These are phyloP conservation scores for Leptodactylus fallax DNA, from an alignment of 2,797 vertebrate genomes.

Conservation along the genomic window DNA sequence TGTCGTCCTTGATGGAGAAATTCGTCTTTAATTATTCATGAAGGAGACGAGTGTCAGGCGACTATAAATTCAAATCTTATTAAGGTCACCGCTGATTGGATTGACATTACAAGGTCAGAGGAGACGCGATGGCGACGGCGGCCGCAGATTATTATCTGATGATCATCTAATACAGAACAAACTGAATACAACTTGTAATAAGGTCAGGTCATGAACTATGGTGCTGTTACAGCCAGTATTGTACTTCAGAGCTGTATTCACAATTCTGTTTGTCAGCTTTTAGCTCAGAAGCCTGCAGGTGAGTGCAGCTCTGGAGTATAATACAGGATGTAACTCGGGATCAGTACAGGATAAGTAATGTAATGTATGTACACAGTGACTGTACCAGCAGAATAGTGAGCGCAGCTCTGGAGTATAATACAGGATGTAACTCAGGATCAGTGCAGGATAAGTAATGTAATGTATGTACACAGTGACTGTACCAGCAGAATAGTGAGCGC, in stretches of 20 bases:
- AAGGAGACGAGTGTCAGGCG: neutral
- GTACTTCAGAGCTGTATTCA: neutral
- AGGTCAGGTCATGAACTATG: neutral
- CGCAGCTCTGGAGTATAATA: too few species aligned
- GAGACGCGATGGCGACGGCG: neutral
- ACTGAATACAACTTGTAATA: neutral
- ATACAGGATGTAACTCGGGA: too few species aligned
- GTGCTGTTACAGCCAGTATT: neutral
- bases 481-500: too few species aligned
- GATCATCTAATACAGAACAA: neutral
- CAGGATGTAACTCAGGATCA: too few species aligned
- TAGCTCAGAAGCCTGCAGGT: too few species aligned
- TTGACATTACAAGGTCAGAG: neutral
- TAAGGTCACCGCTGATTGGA: neutral
- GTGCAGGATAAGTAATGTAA: too few species aligned
- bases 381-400: too few species aligned
- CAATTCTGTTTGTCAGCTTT: neutral
- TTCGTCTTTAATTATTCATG: neutral
- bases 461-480: too few species aligned
- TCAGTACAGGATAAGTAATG: too few species aligned
- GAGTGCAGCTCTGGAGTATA: too few species aligned
- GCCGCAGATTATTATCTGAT: neutral
- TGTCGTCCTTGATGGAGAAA: neutral
- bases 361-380: too few species aligned
- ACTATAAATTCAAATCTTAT: neutral